Evolutionary conservation across 2,888 invertebrate species (phyloP).

Genomic region (Anagyrus pseudococci): DNA sequence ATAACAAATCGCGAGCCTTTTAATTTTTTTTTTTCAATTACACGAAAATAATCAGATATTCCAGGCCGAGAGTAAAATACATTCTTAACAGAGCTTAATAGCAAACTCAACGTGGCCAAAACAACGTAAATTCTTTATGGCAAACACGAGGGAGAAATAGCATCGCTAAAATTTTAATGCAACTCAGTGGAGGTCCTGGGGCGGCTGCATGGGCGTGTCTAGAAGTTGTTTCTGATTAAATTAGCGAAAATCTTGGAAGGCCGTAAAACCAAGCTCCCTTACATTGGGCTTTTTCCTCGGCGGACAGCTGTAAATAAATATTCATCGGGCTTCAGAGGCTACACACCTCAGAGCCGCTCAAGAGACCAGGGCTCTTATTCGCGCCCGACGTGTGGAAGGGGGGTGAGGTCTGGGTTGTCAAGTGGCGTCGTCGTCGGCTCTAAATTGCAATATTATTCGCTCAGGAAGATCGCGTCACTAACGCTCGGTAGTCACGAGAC

Average conservation of each 20-base stretch:
- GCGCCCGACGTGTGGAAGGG: background rate
- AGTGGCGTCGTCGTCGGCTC: background rate
- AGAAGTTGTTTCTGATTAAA: constrained; percentile 26
- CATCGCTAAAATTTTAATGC: too few species aligned
- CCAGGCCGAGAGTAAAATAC: too few species aligned
- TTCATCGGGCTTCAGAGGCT: constrained; percentile 6
- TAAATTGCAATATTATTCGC: constrained; percentile 36
- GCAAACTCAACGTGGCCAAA: too few species aligned
- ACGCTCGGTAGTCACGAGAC: constrained; percentile 34
- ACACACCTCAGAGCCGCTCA: background rate
- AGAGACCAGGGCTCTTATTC: constrained; percentile 11
- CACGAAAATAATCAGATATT: too few species aligned
- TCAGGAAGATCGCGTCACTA: constrained; percentile 30
- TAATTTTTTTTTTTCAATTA: too few species aligned
- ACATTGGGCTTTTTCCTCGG: background rate
- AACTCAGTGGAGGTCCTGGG: too few species aligned
- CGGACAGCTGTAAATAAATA: constrained; percentile 19
- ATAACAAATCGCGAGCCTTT: too few species aligned
- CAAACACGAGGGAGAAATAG: too few species aligned
- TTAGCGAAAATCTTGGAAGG: constrained; percentile 21
- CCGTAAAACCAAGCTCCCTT: constrained; percentile 6
- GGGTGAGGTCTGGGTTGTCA: too few species aligned
- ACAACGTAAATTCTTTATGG: too few species aligned
- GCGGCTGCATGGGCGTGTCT: constrained; percentile 6
- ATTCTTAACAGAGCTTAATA: too few species aligned